phyloP scores from a whole-genome alignment of 2,888 invertebrate genomes.

The Macrophya alboannulata region DNA sequence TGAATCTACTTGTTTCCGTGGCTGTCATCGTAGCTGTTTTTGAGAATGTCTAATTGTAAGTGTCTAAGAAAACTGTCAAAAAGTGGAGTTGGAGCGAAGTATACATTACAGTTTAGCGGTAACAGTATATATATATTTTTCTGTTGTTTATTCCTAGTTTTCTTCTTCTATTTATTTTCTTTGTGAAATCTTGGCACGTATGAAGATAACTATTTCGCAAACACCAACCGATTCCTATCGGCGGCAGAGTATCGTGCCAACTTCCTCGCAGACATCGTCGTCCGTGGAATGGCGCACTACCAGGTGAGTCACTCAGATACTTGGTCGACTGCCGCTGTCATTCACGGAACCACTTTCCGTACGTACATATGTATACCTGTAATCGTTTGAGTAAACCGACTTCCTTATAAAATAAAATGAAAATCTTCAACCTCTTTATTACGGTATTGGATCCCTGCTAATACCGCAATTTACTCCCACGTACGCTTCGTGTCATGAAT shows the following conservation, averaged over 20 bases:
- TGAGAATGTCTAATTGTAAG: slow-evolving; percentile 11
- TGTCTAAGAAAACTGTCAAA: slow-evolving; percentile 11
- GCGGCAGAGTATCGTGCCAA: slow-evolving; percentile 52
- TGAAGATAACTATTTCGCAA: slow-evolving; percentile 46
- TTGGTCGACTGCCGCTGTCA: slow-evolving; percentile 57
- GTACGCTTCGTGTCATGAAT: not conserved
- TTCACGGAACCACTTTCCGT: slow-evolving; percentile 54
- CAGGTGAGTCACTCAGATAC: slow-evolving; percentile 64
- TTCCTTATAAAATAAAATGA: not conserved
- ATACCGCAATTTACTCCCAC: not conserved
- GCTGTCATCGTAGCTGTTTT: not conserved
- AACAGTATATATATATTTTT: not conserved
- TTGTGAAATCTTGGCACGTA: slow-evolving; percentile 46
- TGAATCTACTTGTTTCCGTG: not conserved
- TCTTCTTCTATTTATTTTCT: not conserved
- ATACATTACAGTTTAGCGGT: slow-evolving; percentile 29
- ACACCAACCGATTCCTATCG: slow-evolving; percentile 41
- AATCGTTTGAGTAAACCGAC: not conserved
- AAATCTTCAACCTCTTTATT: no score
- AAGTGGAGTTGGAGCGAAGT: not conserved
- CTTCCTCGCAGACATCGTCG: slow-evolving; percentile 57
- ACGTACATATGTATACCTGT: slow-evolving; percentile 13
- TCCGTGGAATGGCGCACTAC: slow-evolving; percentile 36
- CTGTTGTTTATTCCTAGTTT: not conserved
- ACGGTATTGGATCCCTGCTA: not conserved